A percentile compares a stretch with the other conserved stretches of the same genome.
Conservation (phyloP, 2,113 vertebrate species). For the Sceloporus undulatus region DNA sequence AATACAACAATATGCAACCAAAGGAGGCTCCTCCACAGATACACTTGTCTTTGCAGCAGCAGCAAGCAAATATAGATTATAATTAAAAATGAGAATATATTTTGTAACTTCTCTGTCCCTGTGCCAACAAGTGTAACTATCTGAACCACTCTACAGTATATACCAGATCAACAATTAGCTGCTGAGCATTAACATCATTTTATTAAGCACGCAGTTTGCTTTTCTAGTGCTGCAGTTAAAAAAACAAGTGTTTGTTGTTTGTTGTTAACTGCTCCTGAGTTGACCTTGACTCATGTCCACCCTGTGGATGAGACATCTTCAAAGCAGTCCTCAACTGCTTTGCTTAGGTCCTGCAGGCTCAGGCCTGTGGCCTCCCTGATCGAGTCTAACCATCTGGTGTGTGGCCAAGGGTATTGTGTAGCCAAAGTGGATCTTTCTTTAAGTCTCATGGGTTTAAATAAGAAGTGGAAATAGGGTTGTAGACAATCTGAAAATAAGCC, state of each 20-base stretch:
- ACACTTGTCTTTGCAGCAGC: conserved; percentile 10
- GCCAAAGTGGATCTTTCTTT: background rate
- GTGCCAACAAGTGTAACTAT: conserved; percentile 13
- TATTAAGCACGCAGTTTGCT: background rate
- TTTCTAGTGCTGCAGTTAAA: background rate
- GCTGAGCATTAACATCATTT: background rate
- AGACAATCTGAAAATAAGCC: background rate
- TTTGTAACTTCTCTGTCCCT: conserved; percentile 24
- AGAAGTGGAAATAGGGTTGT: background rate
- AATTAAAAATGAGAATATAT: conserved; percentile 41
- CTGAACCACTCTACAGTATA: conserved; percentile 11
- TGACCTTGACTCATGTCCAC: no score
- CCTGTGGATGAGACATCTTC: no score
- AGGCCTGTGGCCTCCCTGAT: no score
- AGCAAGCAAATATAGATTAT: conserved; percentile 23
- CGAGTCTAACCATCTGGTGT: no score
- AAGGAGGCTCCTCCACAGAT: conserved; percentile 13
- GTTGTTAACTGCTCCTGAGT: no score
- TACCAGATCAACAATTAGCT: background rate
- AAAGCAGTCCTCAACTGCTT: no score
- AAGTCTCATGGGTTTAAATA: background rate
- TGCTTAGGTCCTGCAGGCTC: no score
- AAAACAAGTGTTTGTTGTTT: background rate
- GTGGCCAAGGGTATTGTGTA: no score
- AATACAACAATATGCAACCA: conserved; percentile 39